Conservation (phyloP, 1,140 invertebrate genomes). For the Augochlora pura region DNA sequence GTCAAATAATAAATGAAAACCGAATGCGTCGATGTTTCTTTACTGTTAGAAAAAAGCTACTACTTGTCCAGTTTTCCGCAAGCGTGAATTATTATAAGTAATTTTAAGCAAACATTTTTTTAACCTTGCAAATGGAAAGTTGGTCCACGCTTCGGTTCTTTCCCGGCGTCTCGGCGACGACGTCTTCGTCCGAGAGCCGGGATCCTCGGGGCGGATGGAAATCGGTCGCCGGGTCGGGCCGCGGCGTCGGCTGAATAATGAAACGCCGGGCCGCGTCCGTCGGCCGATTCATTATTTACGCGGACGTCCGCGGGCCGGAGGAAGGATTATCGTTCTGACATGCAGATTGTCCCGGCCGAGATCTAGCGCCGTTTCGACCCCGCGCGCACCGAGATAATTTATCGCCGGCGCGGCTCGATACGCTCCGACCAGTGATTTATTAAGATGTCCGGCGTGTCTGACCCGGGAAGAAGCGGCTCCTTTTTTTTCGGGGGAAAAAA, state of each 20-base stretch:
- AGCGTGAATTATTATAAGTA: too few species aligned
- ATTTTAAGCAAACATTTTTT: too few species aligned
- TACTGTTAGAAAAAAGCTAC: too few species aligned
- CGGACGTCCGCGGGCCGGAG: not conserved
- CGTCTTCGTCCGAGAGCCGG: not conserved
- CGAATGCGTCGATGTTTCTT: too few species aligned
- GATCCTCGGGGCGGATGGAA: not conserved
- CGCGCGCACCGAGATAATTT: conserved; percentile 22
- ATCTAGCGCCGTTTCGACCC: not conserved
- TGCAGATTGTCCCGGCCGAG: conserved; percentile 13
- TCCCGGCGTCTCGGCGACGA: not conserved
- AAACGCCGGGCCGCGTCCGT: not conserved
- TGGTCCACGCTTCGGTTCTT: too few species aligned
- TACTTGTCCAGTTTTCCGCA: too few species aligned
- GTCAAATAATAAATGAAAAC: too few species aligned
- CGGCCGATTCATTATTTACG: conserved; percentile 27
- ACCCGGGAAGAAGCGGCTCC: not conserved
- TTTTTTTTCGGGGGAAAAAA: not conserved
- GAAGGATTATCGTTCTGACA: conserved; percentile 34
- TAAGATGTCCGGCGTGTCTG: conserved; percentile 24
- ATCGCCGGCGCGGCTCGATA: conserved; percentile 14
- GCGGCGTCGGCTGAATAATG: not conserved
- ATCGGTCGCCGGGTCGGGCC: not conserved
- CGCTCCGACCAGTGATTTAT: conserved; percentile 32
- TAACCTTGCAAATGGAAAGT: too few species aligned